These are phyloP conservation scores for Mustela nigripes DNA, from an alignment of 2,113 vertebrate genomes.

Conservation along the genomic window DNA sequence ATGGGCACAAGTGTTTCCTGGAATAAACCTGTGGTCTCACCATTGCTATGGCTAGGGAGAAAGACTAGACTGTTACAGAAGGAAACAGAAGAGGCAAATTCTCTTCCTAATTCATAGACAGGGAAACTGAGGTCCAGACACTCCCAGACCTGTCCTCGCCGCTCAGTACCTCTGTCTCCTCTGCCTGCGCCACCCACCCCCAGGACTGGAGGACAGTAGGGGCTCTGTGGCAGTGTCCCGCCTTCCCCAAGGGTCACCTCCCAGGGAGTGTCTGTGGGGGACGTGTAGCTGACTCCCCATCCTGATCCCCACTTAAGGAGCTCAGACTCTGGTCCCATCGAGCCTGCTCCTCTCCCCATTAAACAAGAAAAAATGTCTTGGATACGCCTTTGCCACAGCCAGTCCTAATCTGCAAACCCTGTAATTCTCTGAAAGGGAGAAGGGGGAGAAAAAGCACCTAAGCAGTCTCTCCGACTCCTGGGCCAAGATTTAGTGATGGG, in stretches of 20 bases:
- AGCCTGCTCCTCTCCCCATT: background rate
- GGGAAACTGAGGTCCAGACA: constrained; percentile 35
- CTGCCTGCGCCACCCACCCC: no score
- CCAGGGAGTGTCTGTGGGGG: fast-evolving
- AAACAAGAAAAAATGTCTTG: constrained; percentile 25
- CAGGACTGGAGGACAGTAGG: no score
- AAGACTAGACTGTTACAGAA: background rate
- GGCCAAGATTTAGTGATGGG: constrained; percentile 75
- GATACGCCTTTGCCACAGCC: background rate
- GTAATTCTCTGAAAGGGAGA: background rate
- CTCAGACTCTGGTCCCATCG: background rate
- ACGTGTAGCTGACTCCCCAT: fast-evolving
- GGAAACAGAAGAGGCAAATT: background rate
- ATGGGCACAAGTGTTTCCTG: fast-evolving
- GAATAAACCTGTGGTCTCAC: background rate
- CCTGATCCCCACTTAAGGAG: background rate
- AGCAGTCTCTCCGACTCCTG: background rate
- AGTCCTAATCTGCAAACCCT: background rate
- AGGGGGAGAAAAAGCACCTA: background rate
- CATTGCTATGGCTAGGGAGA: fast-evolving
- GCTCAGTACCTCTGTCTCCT: background rate
- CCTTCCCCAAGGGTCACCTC: background rate
- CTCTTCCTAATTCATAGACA: background rate
- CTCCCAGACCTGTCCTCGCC: background rate
- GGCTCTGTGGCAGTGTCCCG: background rate